These are phyloP conservation scores for Penaeus monodon DNA, from an alignment of 2,888 invertebrate species.

Conservation along the genomic window DNA sequence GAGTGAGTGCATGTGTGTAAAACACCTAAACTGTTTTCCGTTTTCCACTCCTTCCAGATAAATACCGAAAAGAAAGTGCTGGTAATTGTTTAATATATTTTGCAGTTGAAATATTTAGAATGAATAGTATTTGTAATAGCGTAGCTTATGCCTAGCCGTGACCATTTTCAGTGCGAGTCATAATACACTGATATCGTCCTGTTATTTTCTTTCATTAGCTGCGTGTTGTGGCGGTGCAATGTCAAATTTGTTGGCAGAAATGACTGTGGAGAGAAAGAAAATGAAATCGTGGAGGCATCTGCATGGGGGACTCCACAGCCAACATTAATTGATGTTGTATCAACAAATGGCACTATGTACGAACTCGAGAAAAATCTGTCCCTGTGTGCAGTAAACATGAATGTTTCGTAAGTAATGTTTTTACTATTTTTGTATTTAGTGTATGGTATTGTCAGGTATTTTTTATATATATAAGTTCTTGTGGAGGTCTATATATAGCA, in stretches of 20 bases:
- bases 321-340: slow-evolving; percentile 83
- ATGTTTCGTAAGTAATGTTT: slow-evolving; percentile 78
- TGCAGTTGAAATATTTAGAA: too few species aligned
- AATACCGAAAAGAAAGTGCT: too few species aligned
- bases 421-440: neutral
- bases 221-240: slow-evolving; percentile 74
- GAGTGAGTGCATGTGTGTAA: too few species aligned
- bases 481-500: neutral
- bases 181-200: neutral
- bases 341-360: slow-evolving; percentile 85
- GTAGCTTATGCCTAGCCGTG: too few species aligned
- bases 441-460: too few species aligned
- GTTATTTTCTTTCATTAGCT: slow-evolving; percentile 68
- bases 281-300: slow-evolving; percentile 81
- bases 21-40: too few species aligned
- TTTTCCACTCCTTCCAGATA: too few species aligned
- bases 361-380: slow-evolving; percentile 72
- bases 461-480: too few species aligned
- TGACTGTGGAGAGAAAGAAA: slow-evolving; percentile 81
- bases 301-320: slow-evolving; percentile 88
- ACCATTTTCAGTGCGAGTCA: neutral
- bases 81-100: too few species aligned
- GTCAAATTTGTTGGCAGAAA: slow-evolving; percentile 83
- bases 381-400: slow-evolving; percentile 86
- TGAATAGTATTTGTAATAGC: too few species aligned